A percentile compares a stretch with the other conserved stretches of the same genome.
Evolutionary conservation across 2,888 invertebrate genomes (phyloP).

Genomic region (Lottia gigantea): DNA sequence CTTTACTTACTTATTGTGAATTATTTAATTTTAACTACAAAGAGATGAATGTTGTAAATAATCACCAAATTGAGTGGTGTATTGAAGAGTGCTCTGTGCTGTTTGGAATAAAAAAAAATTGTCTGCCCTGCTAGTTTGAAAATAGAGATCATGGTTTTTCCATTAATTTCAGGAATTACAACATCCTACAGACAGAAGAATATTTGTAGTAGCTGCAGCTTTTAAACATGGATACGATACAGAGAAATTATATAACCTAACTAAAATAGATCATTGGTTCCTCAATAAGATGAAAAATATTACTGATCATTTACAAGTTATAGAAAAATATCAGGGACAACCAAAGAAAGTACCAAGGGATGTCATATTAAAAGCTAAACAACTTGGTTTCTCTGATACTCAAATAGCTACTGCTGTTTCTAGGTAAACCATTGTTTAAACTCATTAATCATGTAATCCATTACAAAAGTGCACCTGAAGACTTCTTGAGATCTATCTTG

Average conservation of each 20-base stretch:
- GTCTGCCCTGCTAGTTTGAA: too few relatives aligned
- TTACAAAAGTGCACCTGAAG: too few relatives aligned
- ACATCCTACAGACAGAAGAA: slow-evolving; percentile 95
- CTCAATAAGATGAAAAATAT: slow-evolving; percentile 94
- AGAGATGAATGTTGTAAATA: too few relatives aligned
- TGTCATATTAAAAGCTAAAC: slow-evolving; percentile 84
- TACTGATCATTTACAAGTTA: slow-evolving; percentile 76
- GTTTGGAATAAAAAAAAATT: too few relatives aligned
- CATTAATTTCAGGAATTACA: slow-evolving; percentile 75
- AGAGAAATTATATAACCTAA: slow-evolving; percentile 88
- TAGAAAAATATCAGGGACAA: slow-evolving; percentile 73
- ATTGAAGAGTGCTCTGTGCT: too few relatives aligned
- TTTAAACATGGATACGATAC: slow-evolving; percentile 81
- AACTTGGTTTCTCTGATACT: slow-evolving; percentile 95
- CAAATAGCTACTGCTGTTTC: slow-evolving; percentile 81
- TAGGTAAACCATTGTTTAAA: slow-evolving; percentile 52
- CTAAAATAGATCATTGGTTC: slow-evolving; percentile 98
- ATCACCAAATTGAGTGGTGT: too few relatives aligned
- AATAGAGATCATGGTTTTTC: too few relatives aligned
- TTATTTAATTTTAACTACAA: too few relatives aligned
- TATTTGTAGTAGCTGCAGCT: slow-evolving; percentile 96
- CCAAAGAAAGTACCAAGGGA: slow-evolving; percentile 62
- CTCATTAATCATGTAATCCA: too few relatives aligned
- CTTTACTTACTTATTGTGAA: too few relatives aligned
- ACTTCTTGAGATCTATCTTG: too few relatives aligned